Base-by-base conservation (phyloP, 2,797 vertebrate species). In the Takifugu rubripes region DNA sequence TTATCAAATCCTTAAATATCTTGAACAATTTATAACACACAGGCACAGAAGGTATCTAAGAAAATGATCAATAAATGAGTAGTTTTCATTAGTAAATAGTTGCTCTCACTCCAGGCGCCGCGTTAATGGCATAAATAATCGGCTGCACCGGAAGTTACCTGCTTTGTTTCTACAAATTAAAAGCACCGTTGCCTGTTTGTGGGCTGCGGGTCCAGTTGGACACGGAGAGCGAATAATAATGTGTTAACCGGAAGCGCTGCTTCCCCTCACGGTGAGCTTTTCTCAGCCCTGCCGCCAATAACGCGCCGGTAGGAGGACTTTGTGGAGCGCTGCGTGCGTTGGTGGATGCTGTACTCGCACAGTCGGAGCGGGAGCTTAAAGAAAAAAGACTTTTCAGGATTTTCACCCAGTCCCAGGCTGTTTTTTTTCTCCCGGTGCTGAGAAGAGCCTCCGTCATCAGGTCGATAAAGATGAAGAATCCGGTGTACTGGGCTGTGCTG, bases 401-500 rank as follows among this genome's bases (percentile, higher is more conserved):
- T 89, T 90, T 68, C 64, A 57, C 31, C 69, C 49, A 64, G 67
- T 68, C 52, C 3, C 50, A 25, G 70, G 56, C 58, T 76, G 46
- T 63, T 73, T 85, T 63, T 73, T 85, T 36, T n/a, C 55, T 64
- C 58, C 57, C 64, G 29, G 50, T 54, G 8, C 56, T 10, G 27
- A 25, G 29, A 25, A 25, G 59, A 72, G 52, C 73, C 36, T 51
- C 43, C 49, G 43, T 54, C 54, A 27, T 54, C 11, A 54, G 48
- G 55, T 49, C 65, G 43, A 29, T 5, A 25, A 82, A 59, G 53
- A 92, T 92, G 91, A 84, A 88, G 74, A 90, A 87, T 36, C 87
- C 90, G 2, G 33, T 91, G 82, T 92, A 75, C 76, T 92, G 90
- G 90, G 83, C 87, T 71, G 14, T 90, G 75, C 85, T 92, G 83